These are phyloP conservation scores for Tipula helvola DNA, from an alignment of 2,888 invertebrate species.

Conservation along the genomic window DNA sequence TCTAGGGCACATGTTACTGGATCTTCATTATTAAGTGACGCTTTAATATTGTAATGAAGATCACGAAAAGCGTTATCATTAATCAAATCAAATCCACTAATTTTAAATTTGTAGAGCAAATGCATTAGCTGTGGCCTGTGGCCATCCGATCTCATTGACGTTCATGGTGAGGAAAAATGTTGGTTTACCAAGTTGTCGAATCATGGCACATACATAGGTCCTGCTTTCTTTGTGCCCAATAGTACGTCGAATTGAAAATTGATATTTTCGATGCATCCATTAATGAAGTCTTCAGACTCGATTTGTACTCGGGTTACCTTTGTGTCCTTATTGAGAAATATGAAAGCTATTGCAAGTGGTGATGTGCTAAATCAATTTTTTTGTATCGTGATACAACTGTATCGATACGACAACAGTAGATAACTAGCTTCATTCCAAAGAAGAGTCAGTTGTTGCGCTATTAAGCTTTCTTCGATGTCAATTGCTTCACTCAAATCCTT, in stretches of 20 bases:
- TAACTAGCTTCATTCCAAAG: not conserved
- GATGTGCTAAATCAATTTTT: no score
- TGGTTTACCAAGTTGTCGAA: constrained; percentile 28
- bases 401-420: no score
- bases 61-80: no score
- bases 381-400: no score
- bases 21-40: constrained; percentile 19
- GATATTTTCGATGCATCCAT: no score
- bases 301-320: constrained; percentile 18
- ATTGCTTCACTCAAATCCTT: not conserved
- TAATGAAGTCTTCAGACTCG: constrained; percentile 17
- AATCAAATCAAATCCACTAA: constrained; percentile 16
- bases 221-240: constrained; percentile 24
- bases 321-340: constrained; percentile 15
- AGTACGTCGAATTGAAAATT: no score
- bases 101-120: constrained; percentile 24
- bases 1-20: constrained; percentile 19
- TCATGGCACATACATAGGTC: constrained; percentile 33
- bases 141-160: no score
- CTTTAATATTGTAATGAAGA: no score
- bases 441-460: not conserved
- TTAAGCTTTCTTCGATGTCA: no score
- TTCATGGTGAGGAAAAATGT: constrained; percentile 31
- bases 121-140: constrained; percentile 25
- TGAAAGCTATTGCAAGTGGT: no score